Percentiles rank a stretch among this genome's conserved stretches.
These are phyloP conservation scores for Oxygymnocypris stewartii DNA, from an alignment of 2,113 vertebrate genomes.

Conservation along the genomic window DNA sequence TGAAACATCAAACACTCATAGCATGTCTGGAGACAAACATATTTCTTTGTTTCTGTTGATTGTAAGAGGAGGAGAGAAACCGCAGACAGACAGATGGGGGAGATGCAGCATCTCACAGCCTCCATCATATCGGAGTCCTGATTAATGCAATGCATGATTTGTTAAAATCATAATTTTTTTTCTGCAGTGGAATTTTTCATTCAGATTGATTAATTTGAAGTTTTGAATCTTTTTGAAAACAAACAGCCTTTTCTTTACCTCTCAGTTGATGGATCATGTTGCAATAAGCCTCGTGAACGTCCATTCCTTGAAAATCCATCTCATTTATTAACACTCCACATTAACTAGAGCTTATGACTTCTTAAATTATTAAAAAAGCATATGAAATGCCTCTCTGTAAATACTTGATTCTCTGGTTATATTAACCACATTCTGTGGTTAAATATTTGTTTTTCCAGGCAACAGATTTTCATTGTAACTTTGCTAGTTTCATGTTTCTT, in stretches of 20 bases:
- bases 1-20: slow-evolving; percentile 21
- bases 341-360: neutral
- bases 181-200: neutral
- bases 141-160: neutral
- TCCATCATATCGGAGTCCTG: neutral
- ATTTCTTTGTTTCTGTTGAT: neutral
- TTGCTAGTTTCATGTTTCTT: neutral
- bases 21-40: neutral
- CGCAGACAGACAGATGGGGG: neutral
- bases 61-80: neutral
- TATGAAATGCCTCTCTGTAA: neutral
- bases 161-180: neutral
- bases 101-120: neutral
- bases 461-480: neutral
- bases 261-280: neutral
- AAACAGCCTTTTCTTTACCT: neutral
- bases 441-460: neutral
- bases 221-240: neutral
- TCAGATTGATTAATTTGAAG: neutral
- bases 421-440: neutral
- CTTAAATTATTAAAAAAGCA: neutral
- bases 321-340: neutral
- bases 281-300: neutral
- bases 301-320: neutral
- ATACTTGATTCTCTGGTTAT: neutral